These are phyloP conservation scores for Helicoverpa assulta DNA, from an alignment of 2,888 invertebrate species.

Conservation along the genomic window DNA sequence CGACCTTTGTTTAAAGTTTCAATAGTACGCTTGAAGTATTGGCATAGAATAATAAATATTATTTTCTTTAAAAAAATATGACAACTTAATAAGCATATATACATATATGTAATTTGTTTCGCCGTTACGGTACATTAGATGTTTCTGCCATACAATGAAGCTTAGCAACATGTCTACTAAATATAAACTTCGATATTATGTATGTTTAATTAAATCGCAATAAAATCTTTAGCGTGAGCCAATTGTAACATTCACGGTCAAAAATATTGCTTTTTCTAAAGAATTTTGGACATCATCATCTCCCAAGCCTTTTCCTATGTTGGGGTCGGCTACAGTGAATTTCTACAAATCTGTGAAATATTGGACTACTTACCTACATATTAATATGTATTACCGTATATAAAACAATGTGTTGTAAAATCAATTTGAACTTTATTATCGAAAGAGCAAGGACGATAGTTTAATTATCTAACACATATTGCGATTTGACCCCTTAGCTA, in stretches of 20 bases:
- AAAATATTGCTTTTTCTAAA: no score
- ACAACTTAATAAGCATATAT: neutral
- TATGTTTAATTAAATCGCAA: no score
- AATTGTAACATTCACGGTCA: no score
- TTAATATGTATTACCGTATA: neutral
- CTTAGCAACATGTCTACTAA: constrained; percentile 9
- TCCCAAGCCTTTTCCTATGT: no score
- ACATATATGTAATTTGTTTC: neutral
- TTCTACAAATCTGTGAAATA: neutral
- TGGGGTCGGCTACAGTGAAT: no score
- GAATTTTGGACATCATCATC: no score
- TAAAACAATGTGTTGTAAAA: constrained; percentile 1
- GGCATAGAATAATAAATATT: neutral
- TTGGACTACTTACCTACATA: neutral
- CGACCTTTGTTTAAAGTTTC: neutral
- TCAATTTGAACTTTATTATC: constrained; percentile 33
- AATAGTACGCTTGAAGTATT: neutral
- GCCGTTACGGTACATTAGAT: neutral
- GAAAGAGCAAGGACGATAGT: constrained; percentile 35
- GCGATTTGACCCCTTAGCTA: constrained; percentile 3
- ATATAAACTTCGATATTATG: neutral
- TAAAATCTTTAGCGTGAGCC: no score
- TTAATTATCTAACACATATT: constrained; percentile 29
- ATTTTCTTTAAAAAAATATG: neutral
- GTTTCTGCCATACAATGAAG: neutral